phyloP scores from a whole-genome alignment of 2,113 vertebrate genomes.

The Pelmatolapia mariae region DNA sequence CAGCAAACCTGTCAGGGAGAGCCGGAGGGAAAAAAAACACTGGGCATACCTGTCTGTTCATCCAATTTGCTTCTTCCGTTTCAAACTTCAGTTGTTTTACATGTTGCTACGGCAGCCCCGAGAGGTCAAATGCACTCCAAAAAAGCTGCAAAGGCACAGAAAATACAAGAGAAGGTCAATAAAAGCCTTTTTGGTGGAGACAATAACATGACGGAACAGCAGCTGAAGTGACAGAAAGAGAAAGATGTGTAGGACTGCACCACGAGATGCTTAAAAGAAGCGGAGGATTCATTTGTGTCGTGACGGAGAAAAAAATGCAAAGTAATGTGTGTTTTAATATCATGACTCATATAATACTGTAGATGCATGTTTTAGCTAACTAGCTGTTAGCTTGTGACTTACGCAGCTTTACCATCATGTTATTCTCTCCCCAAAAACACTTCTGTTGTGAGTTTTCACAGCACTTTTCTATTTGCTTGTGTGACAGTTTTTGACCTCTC shows the following conservation, averaged over 20 bases:
- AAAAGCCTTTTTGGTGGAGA: neutral
- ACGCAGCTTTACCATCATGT: neutral
- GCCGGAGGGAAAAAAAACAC: neutral
- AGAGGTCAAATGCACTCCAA: neutral
- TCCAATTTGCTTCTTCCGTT: neutral
- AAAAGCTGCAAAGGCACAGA: neutral
- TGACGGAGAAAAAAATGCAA: neutral
- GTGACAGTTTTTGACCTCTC: neutral
- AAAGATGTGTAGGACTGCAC: neutral
- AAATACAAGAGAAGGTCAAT: neutral
- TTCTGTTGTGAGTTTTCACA: neutral
- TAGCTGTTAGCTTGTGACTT: neutral
- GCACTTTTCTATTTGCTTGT: neutral
- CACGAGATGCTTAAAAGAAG: neutral
- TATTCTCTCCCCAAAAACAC: neutral
- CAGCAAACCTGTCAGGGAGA: constrained; percentile 42
- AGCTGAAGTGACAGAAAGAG: neutral
- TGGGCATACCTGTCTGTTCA: neutral
- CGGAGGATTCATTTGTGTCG: neutral
- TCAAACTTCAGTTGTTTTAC: neutral
- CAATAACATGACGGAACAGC: neutral
- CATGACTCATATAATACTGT: neutral
- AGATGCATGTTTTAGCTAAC: neutral
- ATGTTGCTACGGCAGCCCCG: neutral
- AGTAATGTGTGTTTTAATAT: neutral